A percentile compares a stretch with the other conserved stretches of the same genome.
These are phyloP conservation scores for Coleophora deauratella DNA, from an alignment of 2,888 invertebrate genomes.

Conservation along the genomic window DNA sequence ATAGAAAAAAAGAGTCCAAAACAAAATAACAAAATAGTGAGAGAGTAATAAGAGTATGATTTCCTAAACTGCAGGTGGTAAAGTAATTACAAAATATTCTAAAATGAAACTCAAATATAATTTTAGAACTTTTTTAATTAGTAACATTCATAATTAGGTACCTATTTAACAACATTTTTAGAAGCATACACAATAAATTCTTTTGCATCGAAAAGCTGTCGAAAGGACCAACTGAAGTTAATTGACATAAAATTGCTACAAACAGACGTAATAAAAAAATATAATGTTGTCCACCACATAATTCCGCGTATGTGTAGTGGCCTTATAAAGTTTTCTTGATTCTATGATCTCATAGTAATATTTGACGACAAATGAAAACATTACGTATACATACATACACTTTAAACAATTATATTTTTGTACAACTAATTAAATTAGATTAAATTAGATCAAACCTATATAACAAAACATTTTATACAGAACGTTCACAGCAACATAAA, in stretches of 20 bases:
- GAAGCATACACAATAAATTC: slow-evolving; percentile 37
- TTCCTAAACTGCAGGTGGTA: too few species aligned
- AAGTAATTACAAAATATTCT: too few species aligned
- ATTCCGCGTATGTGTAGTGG: neutral
- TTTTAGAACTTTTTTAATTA: slow-evolving; percentile 63
- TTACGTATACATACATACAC: too few species aligned
- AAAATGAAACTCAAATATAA: slow-evolving; percentile 30
- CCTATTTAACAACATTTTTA: slow-evolving; percentile 49
- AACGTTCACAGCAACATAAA: slow-evolving; percentile 64
- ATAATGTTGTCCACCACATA: slow-evolving; percentile 5
- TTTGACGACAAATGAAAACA: slow-evolving; percentile 15
- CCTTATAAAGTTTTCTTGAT: too few species aligned
- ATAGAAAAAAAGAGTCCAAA: too few species aligned
- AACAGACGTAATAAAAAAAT: slow-evolving; percentile 20
- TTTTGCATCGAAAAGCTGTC: slow-evolving; percentile 28
- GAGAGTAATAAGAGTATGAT: too few species aligned
- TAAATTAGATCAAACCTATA: neutral
- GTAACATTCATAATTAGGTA: slow-evolving; percentile 59
- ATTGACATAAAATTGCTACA: slow-evolving; percentile 30
- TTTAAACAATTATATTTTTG: too few species aligned
- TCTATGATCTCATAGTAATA: neutral
- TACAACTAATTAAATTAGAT: slow-evolving; percentile 10
- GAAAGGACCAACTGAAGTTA: slow-evolving; percentile 20
- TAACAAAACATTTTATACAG: slow-evolving; percentile 12
- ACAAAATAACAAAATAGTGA: too few species aligned